Base-by-base conservation (phyloP, 2,888 invertebrate species). In the Dermolepida albohirtum region DNA sequence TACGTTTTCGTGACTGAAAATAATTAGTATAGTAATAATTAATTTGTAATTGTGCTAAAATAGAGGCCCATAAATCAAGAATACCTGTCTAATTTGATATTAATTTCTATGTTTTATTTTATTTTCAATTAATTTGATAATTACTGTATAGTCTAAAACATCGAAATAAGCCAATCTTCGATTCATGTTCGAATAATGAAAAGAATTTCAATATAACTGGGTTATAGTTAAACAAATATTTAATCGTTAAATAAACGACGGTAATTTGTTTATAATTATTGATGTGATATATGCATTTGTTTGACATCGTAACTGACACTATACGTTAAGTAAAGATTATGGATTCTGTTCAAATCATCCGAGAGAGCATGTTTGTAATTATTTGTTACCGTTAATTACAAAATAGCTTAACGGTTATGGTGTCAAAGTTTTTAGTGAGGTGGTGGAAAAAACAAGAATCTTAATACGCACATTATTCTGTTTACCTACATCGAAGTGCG, bases 191-290 rank as follows among this genome's bases (percentile, higher is more conserved):
- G 12, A 54, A 54, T 34, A n/a, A 39, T 17, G 39, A 54, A 54
- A 54, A 54, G 16, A 54, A 34, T 54, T 54, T 54, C 52, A 12
- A 8, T 12, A 16, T 54, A 54, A 54, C 39, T 54, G 39, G 52
- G 52, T 54, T 54, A 54, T 5, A 54, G 52, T 16, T 40, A 39
- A 16, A 34, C 8, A 54, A 54, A 54, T 54, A 54, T 54, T 54
- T 40, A 39, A 40, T 40, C 12, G 7, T 16, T 12, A 39, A 39
- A 54, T 54, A 39, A 54, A 39, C 27, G 14, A n/a, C 39, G 10
- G n/a, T 54, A 39, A 34, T 54, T 54, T 39, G 10, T n/a, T 52
- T 11, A 29, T 12, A 54, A 54, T 54, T 54, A 39, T 17, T 14
- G 16, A 7, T 54, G 54, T 40, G n/a, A 8, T n/a, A 7, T 40